Conservation (phyloP, 2,113 vertebrate species). For the Anser cygnoides region DNA sequence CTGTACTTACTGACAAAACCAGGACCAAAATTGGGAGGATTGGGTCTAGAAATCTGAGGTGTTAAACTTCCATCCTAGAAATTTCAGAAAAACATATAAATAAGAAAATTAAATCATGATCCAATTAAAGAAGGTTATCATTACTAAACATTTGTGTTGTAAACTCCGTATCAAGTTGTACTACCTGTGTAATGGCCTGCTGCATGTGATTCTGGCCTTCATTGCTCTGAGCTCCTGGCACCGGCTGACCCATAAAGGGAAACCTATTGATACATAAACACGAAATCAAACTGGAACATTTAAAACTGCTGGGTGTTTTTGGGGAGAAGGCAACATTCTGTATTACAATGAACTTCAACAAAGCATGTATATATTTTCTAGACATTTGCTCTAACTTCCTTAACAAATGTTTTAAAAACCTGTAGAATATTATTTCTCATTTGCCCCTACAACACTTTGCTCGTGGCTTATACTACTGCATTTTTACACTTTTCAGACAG, state of each 20-base stretch:
- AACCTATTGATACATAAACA: conserved; percentile 73
- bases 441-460: background rate
- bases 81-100: conserved; percentile 66
- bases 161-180: background rate
- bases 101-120: conserved; percentile 55
- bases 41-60: conserved; percentile 88
- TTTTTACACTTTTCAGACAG: background rate
- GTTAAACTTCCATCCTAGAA: conserved; percentile 89
- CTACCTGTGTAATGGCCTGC: conserved; percentile 83
- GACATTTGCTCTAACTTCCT: background rate
- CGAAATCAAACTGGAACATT: background rate
- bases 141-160: background rate
- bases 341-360: background rate
- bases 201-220: conserved; percentile 79
- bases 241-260: conserved; percentile 83
- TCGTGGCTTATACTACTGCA: background rate
- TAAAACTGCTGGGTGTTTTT: background rate
- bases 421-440: background rate
- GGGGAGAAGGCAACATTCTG: background rate
- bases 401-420: background rate
- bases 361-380: background rate
- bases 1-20: conserved; percentile 94
- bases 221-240: conserved; percentile 67
- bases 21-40: conserved; percentile 90
- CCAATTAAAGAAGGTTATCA: background rate